These are phyloP conservation scores for Gryon sp. DNA, from an alignment of 1,140 invertebrate genomes.

Conservation along the genomic window DNA sequence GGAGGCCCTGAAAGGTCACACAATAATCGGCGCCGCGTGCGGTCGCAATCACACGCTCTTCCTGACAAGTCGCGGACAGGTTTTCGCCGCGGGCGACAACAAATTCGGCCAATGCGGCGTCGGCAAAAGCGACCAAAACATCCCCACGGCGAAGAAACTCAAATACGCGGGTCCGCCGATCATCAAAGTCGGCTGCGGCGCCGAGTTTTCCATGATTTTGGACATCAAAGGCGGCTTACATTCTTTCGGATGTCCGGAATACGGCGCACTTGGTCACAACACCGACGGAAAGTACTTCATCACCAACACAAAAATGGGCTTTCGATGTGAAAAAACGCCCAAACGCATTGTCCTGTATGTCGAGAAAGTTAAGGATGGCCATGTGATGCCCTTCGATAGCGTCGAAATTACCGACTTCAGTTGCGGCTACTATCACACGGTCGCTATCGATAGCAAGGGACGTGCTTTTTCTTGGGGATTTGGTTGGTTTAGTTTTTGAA, in stretches of 20 bases:
- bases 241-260: slow-evolving; percentile 95
- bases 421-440: slow-evolving; percentile 94
- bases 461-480: slow-evolving; percentile 96
- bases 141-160: slow-evolving; percentile 87
- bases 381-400: slow-evolving; percentile 89
- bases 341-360: slow-evolving; percentile 92
- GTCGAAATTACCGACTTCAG: slow-evolving; percentile 93
- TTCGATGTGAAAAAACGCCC: slow-evolving; percentile 90
- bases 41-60: slow-evolving; percentile 94
- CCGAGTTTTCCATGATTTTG: slow-evolving; percentile 94
- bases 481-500: too few relatives aligned
- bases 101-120: slow-evolving; percentile 94
- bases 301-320: slow-evolving; percentile 92
- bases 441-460: slow-evolving; percentile 92
- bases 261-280: slow-evolving; percentile 95
- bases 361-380: slow-evolving; percentile 93
- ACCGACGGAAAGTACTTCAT: slow-evolving; percentile 96
- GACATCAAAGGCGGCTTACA: slow-evolving; percentile 91
- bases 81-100: slow-evolving; percentile 94
- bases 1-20: slow-evolving; percentile 86
- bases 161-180: slow-evolving; percentile 88
- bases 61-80: slow-evolving; percentile 90
- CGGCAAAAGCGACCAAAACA: slow-evolving; percentile 85
- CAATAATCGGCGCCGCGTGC: slow-evolving; percentile 91
- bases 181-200: slow-evolving; percentile 92